Evolutionary conservation across 2,113 vertebrate species (phyloP).

Genomic region (Erpornis zantholeuca): DNA sequence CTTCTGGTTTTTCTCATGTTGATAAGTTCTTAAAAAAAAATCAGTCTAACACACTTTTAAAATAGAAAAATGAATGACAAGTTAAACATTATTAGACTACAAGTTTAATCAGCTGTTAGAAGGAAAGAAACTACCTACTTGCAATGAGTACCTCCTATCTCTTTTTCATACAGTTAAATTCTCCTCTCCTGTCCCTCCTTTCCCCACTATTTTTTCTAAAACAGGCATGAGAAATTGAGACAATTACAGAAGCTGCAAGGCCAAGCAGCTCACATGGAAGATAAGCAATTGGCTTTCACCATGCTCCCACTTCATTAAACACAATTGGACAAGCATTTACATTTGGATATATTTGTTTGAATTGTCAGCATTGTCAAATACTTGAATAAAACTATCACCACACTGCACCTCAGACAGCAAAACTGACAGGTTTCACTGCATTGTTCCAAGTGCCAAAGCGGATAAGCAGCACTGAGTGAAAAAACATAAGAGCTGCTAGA

Average conservation of each 20-base stretch:
- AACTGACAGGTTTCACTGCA: not conserved
- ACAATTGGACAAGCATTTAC: not conserved
- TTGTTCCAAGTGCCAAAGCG: not conserved
- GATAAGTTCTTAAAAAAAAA: not conserved
- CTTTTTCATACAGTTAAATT: not conserved
- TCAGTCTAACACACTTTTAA: not conserved
- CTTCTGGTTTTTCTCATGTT: not conserved
- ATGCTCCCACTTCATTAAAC: not conserved
- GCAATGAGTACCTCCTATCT: not conserved
- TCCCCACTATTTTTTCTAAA: not conserved
- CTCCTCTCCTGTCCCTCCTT: not conserved
- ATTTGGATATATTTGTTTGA: not conserved
- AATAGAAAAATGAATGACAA: not conserved
- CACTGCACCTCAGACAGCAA: not conserved
- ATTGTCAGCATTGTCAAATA: not conserved
- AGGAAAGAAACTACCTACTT: not conserved
- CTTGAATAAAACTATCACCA: not conserved
- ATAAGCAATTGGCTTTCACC: not conserved
- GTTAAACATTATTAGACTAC: not conserved
- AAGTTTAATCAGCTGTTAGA: not conserved
- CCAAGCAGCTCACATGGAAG: not conserved
- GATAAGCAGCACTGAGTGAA: not conserved
- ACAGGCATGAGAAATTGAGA: not conserved
- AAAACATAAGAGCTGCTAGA: not conserved
- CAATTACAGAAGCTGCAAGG: not conserved